Conservation (phyloP, 1,140 invertebrate genomes). For the Drosophila teissieri region DNA sequence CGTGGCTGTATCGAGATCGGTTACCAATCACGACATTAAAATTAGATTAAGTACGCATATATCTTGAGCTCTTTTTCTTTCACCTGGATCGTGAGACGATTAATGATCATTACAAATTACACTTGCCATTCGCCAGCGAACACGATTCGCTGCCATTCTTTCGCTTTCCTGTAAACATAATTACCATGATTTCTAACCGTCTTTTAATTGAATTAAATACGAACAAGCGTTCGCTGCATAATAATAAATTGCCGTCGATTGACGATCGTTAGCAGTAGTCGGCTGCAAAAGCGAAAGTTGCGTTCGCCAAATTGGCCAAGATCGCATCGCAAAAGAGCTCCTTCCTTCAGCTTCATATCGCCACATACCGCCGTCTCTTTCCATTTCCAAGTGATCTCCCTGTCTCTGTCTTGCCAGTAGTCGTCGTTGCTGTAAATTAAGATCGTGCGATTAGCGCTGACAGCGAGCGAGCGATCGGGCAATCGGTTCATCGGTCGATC, state of each 20-base stretch:
- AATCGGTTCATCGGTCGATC: constrained; percentile 19
- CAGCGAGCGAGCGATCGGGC: constrained; percentile 38
- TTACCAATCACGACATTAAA: constrained; percentile 34
- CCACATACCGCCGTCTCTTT: not conserved
- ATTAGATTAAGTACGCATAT: constrained; percentile 12
- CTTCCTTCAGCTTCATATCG: constrained; percentile 3
- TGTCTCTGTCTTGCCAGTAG: constrained; percentile 50
- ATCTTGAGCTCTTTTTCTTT: not conserved
- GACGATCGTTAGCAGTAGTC: constrained; percentile 71
- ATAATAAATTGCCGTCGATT: constrained; percentile 82
- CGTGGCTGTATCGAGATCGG: not conserved
- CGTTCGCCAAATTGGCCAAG: constrained; percentile 73
- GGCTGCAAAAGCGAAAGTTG: constrained; percentile 73
- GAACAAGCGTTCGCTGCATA: constrained; percentile 69
- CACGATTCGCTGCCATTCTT: constrained; percentile 4
- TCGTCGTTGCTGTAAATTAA: constrained; percentile 78
- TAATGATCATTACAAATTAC: constrained; percentile 49
- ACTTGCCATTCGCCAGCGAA: constrained; percentile 27
- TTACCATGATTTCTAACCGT: constrained; percentile 79
- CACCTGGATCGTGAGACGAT: not conserved
- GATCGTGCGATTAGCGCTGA: constrained; percentile 81
- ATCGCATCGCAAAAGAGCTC: constrained; percentile 28
- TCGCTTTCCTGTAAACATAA: constrained; percentile 50
- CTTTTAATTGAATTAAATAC: constrained; percentile 81
- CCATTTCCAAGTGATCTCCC: constrained; percentile 14